A percentile compares a stretch with the other conserved stretches of the same genome.
These are phyloP conservation scores for Neoascia interrupta DNA, from an alignment of 2,888 invertebrate species.

Conservation along the genomic window DNA sequence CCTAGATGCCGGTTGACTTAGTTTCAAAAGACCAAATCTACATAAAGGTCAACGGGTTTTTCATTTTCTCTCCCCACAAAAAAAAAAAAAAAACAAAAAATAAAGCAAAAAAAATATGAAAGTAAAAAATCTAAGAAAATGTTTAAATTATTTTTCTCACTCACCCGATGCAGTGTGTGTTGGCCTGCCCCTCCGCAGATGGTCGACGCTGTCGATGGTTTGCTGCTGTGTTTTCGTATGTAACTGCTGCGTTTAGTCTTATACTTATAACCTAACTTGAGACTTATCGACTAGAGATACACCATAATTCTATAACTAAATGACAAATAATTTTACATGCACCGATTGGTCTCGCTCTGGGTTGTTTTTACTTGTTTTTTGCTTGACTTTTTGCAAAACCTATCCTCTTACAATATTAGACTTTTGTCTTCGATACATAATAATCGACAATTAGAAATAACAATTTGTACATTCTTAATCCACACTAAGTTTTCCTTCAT, in stretches of 20 bases:
- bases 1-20: too few relatives aligned
- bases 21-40: too few relatives aligned
- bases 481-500: not conserved
- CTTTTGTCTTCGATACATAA: not conserved
- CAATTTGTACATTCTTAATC: not conserved
- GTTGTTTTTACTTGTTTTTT: not conserved
- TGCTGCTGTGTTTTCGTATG: not conserved
- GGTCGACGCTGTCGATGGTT: not conserved
- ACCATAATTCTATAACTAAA: not conserved
- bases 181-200: too few relatives aligned
- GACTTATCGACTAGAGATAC: too few relatives aligned
- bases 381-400: slow-evolving; percentile 7
- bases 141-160: too few relatives aligned
- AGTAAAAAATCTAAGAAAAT: too few relatives aligned
- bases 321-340: slow-evolving; percentile 1
- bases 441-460: not conserved
- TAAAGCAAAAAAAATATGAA: too few relatives aligned
- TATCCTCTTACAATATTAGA: not conserved
- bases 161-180: too few relatives aligned
- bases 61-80: too few relatives aligned
- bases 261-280: slow-evolving; percentile 3
- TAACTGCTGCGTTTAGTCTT: not conserved
- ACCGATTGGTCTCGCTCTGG: too few relatives aligned
- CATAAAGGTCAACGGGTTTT: too few relatives aligned
- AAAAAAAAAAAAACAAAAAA: too few relatives aligned